Base-by-base conservation (phyloP, 1,140 invertebrate species). In the Conopomorpha cramerella region DNA sequence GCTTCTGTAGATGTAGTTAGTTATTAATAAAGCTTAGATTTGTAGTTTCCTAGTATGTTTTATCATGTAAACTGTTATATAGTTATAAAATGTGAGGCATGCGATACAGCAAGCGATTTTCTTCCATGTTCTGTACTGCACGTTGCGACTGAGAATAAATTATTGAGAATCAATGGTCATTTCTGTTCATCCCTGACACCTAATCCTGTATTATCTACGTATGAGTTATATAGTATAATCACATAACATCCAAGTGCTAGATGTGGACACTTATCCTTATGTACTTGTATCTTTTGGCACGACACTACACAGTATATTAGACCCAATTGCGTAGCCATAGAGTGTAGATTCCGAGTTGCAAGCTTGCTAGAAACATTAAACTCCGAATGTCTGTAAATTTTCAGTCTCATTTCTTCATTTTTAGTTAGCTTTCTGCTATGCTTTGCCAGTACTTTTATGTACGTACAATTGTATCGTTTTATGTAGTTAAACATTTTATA, bases 361-460 rank as follows among this genome's bases (percentile, higher is more conserved):
- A 10, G 19, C 36, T 30, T 16, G 16, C 41, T 43, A 53, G 51
- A 56, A 59, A 58, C 62, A 65, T 65, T 66, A 66, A 61, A 57
- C 47, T n/a, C 53, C 44, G 52, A 67, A 68, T 55, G 56, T 68
- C 63, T 64, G 63, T 58, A 67, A 70, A 70, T 64, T 64, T 54
- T 57, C 55, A 37, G 56, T 70, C 54, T 58, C 66, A 63, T 65
- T 66, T 66, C 60, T 62, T 63, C 58, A 64, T 68, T 70, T 71
- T 70, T 68, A 64, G 56, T 65, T 63, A 55, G 63, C 55, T 59
- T 42, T 65, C 56, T 47, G 63, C 61, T 68, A 54, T 61, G 67
- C 64, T 67, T 61, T 49, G 55, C 55, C 47, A 51, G 53, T 55
- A 51, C 45, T 43, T 50, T 41, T 51, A 45, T 51, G 45, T 13